Evolutionary conservation across 2,113 vertebrate genomes (phyloP).

Genomic region (Xyrauchen texanus): DNA sequence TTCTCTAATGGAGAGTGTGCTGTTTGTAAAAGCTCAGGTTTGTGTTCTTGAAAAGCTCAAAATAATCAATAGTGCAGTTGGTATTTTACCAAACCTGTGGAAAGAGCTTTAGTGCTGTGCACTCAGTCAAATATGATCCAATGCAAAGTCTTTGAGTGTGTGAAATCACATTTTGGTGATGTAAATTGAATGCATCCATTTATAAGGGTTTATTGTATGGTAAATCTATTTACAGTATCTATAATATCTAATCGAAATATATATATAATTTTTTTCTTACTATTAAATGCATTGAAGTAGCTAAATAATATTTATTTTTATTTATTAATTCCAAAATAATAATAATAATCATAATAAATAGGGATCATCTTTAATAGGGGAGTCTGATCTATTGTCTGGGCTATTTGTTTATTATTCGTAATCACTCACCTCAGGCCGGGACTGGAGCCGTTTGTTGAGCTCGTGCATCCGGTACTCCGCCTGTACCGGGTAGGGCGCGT

Average conservation of each 20-base stretch:
- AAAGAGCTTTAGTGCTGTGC: background rate
- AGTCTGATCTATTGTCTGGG: background rate
- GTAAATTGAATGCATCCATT: background rate
- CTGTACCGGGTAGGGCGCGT: constrained; percentile 96
- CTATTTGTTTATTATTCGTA: background rate
- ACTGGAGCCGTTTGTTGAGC: constrained; percentile 97
- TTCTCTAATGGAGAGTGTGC: background rate
- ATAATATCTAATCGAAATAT: no score
- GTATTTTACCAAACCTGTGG: background rate
- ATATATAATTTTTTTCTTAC: no score
- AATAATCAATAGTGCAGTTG: background rate
- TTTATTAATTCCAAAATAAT: no score
- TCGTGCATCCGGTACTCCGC: constrained; percentile 99
- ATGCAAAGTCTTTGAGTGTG: background rate
- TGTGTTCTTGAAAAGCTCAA: background rate
- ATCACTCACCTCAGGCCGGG: constrained; percentile 91
- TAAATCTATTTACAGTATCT: no score
- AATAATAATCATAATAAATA: no score
- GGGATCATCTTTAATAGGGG: no score
- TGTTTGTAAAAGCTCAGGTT: background rate
- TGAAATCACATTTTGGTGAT: background rate
- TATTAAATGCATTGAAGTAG: no score
- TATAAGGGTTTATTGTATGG: background rate
- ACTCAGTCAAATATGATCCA: background rate
- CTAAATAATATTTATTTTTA: no score